Evolutionary conservation across 1,140 invertebrate species (phyloP), one percentile per base, ranked within the genome.

Genomic region (Penaeus indicus): DNA sequence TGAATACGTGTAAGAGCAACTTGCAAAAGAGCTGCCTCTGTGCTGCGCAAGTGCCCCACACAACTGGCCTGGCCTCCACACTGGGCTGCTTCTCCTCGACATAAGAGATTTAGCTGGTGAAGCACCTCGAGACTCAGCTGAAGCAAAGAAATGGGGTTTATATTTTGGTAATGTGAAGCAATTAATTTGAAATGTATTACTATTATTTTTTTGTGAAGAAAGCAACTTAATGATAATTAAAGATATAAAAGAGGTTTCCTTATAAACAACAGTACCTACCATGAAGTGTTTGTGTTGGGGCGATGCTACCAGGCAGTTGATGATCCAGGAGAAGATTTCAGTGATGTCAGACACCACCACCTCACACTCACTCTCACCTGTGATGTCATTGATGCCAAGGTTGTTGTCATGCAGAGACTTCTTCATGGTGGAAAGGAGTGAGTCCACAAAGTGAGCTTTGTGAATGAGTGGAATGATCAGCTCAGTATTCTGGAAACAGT

Each of bases 291-390:
- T 88, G 54, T 88, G 86, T 38, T 82, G 86, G n/a, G 67, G 64
- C 64, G 86, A 88, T n/a, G 86, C 80, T 25, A 88, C 86, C 61
- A 88, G 86, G 54, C 67, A 88, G 69, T 88, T 88, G 38, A 88
- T 82, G 7, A 88, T 77, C 86, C 86, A 88, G 25, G 86, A 88
- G 27, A 88, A 69, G 21, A 88, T 88, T 54, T 88, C 86, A 22
- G 86, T 88, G 22, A 88, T 83, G 67, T 88, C 86, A 10, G 86
- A 82, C 80, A 88, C 86, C 32, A 88, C 64, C 42, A 88, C 80
- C 67, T 88, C 86, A 77, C 86, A 72, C 86, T 88, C 86, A 21
- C 86, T 88, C 80, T 88, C 86, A 19, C 86, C 86, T 7, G 86
- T 88, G 38, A 88, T 27, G 60, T 88, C 86, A 19, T 64, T 88